These are phyloP conservation scores for Stichodactyla helianthus DNA, from an alignment of 64 coral and sea anemone genomes.

Conservation along the genomic window DNA sequence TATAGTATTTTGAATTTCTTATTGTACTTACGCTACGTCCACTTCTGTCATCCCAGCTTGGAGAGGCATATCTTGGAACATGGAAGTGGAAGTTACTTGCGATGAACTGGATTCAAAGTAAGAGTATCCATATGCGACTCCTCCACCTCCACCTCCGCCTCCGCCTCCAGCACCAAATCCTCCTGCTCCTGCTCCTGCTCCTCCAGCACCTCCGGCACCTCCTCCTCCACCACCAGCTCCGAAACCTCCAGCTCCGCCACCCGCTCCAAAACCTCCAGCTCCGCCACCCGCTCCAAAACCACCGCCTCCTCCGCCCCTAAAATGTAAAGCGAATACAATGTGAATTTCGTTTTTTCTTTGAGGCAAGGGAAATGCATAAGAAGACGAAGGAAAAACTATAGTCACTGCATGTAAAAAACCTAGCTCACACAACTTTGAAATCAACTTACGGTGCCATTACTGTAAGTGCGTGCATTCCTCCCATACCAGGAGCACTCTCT, in stretches of 20 bases:
- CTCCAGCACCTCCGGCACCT: neutral
- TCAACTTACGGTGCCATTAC: slow-evolving; percentile 10
- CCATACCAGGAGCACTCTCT: neutral
- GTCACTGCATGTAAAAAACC: too few relatives aligned
- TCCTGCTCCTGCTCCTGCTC: neutral
- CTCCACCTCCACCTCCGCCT: neutral
- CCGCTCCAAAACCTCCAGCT: neutral
- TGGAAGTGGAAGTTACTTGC: neutral
- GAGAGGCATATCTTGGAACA: slow-evolving; percentile 19
- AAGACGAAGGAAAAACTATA: too few relatives aligned
- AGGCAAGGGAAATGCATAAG: neutral
- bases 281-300: neutral
- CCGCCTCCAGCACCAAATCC: neutral
- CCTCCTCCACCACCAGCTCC: neutral
- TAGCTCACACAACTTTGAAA: too few relatives aligned
- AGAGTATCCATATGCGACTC: neutral
- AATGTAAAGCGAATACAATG: neutral
- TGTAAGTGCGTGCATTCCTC: slow-evolving; percentile 21
- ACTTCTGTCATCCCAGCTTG: slow-evolving; percentile 8
- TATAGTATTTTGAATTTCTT: neutral
- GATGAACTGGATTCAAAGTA: slow-evolving; percentile 1
- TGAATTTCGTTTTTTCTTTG: neutral
- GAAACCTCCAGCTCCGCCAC: neutral
- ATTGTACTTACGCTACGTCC: slow-evolving; percentile 8
- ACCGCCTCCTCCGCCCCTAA: slow-evolving; percentile 6